Base-by-base conservation (phyloP, 2,888 invertebrate genomes). In the Oscheius sp. region DNA sequence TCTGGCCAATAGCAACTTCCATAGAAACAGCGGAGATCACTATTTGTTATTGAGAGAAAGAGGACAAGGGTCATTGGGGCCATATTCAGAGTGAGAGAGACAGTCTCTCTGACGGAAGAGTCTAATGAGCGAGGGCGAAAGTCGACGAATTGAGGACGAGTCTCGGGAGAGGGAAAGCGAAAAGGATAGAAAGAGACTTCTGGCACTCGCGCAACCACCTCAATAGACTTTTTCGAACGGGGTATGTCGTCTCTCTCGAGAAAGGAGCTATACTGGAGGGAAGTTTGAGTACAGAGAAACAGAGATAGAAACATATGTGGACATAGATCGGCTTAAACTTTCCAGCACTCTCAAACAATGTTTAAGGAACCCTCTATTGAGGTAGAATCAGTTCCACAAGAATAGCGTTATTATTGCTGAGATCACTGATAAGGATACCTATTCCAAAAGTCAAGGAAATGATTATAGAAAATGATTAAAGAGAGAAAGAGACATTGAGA, bases 111-210 rank as follows among this genome's bases (percentile, higher is more conserved):
- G 42, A 42, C 42, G 42, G 42, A 42, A 42, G 42, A 42, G 42
- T 42, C 42, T 42, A 42, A 63, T 63, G 60, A 62, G 62, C 57
- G 58, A 37, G 70, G 70, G 62, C 51, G 71, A 72, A 68, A 68
- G 68, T 68, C 68, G 66, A n/a, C 51, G 55, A 68, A 68, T 68
- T 68, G 68, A 68, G 68, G 68, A 21, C 68, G 65, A 68, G 53
- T 53, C 68, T 68, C 68, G 68, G 55, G 68, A 68, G 33, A 32
- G 59, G 35, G 66, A 66, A 66, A 66, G 66, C 66, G 66, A 68
- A 53, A 50, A 21, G 21, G 21, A 21, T 21, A 21, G 21, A 21
- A 21, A 55, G 33, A 42, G 21, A 53, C 32, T 32, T 32, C 55
- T 55, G 55, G 55, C 55, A 55, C 55, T 29, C 55, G 55, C 21